Conservation (phyloP, 2,113 vertebrate genomes). For the Rhinichthys klamathensis region DNA sequence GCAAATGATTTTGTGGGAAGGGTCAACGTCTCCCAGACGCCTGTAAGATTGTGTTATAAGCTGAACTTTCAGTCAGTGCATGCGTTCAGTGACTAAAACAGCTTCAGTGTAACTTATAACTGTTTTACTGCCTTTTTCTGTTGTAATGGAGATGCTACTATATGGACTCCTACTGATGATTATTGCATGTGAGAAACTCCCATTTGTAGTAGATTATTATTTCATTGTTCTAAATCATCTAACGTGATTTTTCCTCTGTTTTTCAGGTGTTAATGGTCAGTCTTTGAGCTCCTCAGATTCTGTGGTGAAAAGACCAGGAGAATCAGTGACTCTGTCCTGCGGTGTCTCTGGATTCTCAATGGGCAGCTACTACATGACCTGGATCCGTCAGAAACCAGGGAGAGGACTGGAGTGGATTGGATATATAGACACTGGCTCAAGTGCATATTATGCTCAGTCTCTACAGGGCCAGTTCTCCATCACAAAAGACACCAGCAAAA, state of each 20-base stretch:
- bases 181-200: neutral
- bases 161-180: neutral
- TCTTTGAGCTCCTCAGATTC: slow-evolving; percentile 36
- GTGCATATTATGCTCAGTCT: slow-evolving; percentile 21
- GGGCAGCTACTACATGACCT: neutral
- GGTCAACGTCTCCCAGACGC: neutral
- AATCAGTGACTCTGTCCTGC: slow-evolving; percentile 29
- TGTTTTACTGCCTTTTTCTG: neutral
- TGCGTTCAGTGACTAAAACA: neutral
- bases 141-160: neutral
- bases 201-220: too few relatives aligned
- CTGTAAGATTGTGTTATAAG: neutral
- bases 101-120: neutral
- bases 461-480: slow-evolving; percentile 50
- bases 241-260: neutral
- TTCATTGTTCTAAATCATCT: neutral
- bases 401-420: slow-evolving; percentile 55
- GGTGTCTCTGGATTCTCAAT: slow-evolving; percentile 39
- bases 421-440: neutral
- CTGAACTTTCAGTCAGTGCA: neutral
- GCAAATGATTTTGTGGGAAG: neutral
- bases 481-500: slow-evolving; percentile 50
- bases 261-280: neutral
- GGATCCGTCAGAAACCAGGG: slow-evolving; percentile 56
- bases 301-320: slow-evolving; percentile 50